Conservation (phyloP, 2,888 invertebrate genomes). For the Charanyca ferruginea region DNA sequence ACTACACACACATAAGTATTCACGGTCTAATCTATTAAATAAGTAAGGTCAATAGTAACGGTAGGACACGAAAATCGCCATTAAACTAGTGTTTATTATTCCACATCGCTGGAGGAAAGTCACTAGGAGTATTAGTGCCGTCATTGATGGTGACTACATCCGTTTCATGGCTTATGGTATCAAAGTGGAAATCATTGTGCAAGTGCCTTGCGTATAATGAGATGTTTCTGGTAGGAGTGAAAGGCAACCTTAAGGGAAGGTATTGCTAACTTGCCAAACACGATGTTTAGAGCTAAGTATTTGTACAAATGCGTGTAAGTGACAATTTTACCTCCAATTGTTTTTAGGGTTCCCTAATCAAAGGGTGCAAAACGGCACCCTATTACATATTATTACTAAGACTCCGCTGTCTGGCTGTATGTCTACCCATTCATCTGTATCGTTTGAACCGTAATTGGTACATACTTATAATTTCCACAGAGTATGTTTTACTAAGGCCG, state of each 20-base stretch:
- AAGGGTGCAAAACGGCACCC: too few species aligned
- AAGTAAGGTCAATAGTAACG: slow-evolving; percentile 37
- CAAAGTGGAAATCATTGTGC: slow-evolving; percentile 4
- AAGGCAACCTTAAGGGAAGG: neutral
- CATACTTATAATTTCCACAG: too few species aligned
- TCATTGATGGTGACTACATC: slow-evolving; percentile 24
- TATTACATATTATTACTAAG: too few species aligned
- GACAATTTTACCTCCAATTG: neutral
- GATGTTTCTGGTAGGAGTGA: neutral
- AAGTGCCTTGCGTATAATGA: slow-evolving; percentile 9
- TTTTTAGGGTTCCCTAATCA: too few species aligned
- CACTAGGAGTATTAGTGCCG: slow-evolving; percentile 2
- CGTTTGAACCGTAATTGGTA: too few species aligned
- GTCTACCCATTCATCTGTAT: too few species aligned
- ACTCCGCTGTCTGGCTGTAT: too few species aligned
- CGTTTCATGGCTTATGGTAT: neutral
- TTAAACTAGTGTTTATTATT: slow-evolving; percentile 45
- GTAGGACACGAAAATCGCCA: slow-evolving; percentile 27
- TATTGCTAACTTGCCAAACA: slow-evolving; percentile 28
- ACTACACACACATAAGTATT: neutral
- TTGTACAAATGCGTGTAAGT: slow-evolving; percentile 5
- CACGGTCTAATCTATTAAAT: slow-evolving; percentile 10
- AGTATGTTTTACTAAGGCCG: too few species aligned
- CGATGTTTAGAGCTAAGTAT: slow-evolving; percentile 13
- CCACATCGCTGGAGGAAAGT: slow-evolving; percentile 47